Base-by-base conservation (phyloP, 2,113 vertebrate genomes). In the Sorex araneus region DNA sequence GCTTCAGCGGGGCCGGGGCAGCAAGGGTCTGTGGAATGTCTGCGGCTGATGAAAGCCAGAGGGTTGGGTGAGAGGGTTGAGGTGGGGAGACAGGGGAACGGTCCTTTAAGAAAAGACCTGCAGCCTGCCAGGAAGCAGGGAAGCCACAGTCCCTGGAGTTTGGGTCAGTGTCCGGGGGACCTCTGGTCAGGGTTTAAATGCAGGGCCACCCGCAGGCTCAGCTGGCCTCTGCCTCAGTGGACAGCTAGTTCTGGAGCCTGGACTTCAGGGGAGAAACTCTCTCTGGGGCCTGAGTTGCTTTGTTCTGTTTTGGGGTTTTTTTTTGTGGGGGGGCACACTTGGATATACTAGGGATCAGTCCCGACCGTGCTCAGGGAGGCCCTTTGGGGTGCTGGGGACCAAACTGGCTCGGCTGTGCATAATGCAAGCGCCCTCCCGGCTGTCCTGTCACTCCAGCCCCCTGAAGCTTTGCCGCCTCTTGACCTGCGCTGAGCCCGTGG, bases 1-100 rank as follows among this genome's bases (percentile, higher is more conserved):
- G 12, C 50, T 64, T 32, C 69, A 36, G 43, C 36, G 45, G 32
- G 32, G 7, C 40, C 86, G n/a, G 64, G 70, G 67, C 21, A 40
- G 12, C 9, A 9, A 60, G 2, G 27, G 10, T 28, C 19, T 6
- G 28, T n/a, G 25, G 11, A 34, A 83, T 21, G 36, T 8, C 66
- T 67, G 27, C 30, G 0, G 0, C 36, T 1, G 2, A 23, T 2
- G 15, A 47, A 60, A 12, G 43, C 66, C 75, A 30, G 32, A 63
- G 12, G 66, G 23, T 50, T 74, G 73, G 23, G 27, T 25, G 23
- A 18, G 19, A 21, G 79, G 69, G 81, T 47, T 50, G 63, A 12
- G 40, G 1, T 2, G 27, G 10, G 28, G 19, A 5, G 36, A 10
- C 57, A 66, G 27, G 0, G 0, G 32, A 1, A 1, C 18, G 2